These are phyloP conservation scores for Scrobipalpa atriplicella DNA, from an alignment of 2,888 invertebrate genomes.

Conservation along the genomic window DNA sequence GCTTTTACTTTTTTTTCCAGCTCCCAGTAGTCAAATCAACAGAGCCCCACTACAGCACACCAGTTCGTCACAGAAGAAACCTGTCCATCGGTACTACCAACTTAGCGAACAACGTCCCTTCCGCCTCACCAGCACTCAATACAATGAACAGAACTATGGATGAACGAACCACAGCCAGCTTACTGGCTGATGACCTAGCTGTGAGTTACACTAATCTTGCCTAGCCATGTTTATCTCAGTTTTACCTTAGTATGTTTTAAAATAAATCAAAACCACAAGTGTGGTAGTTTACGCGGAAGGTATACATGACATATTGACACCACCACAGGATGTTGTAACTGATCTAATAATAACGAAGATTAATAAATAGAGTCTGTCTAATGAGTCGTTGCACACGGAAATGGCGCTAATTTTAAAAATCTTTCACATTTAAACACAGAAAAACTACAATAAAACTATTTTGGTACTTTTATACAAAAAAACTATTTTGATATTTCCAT, in stretches of 20 bases:
- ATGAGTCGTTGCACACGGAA: too few species aligned
- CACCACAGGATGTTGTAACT: background rate
- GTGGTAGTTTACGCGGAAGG: background rate
- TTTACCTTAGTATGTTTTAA: background rate
- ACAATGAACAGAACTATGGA: conserved; percentile 84
- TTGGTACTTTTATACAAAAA: too few species aligned
- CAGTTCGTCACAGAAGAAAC: conserved; percentile 74
- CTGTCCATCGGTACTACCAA: conserved; percentile 76
- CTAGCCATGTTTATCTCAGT: too few species aligned
- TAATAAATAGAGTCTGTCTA: background rate
- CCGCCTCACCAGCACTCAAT: conserved; percentile 58
- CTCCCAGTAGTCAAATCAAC: conserved; percentile 61
- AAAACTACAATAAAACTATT: too few species aligned
- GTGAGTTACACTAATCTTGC: conserved; percentile 49
- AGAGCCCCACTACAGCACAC: conserved; percentile 79
- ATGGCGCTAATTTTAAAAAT: too few species aligned
- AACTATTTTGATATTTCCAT: too few species aligned
- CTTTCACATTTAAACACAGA: too few species aligned
- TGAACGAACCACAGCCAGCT: conserved; percentile 79
- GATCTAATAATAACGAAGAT: background rate
- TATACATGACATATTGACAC: background rate
- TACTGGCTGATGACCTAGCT: conserved; percentile 84
- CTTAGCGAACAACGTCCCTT: conserved; percentile 60
- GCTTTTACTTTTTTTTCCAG: conserved; percentile 14
- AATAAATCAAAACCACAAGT: background rate